Percentiles rank a stretch among this genome's conserved stretches.
These are phyloP conservation scores for Lampropteryx suffumata DNA, from an alignment of 2,888 invertebrate genomes.

Conservation along the genomic window DNA sequence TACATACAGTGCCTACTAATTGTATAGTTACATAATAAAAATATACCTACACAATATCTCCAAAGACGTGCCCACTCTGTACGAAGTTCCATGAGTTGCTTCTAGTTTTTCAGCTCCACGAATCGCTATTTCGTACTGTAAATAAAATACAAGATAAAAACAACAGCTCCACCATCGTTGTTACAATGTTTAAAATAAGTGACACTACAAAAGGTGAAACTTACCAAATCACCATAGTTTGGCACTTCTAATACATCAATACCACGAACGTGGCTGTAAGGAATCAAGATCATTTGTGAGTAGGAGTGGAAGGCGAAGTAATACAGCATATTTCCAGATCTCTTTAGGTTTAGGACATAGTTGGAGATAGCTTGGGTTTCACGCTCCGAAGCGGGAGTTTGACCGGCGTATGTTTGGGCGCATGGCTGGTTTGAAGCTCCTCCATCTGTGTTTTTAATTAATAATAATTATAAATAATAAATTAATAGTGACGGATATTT, in stretches of 20 bases:
- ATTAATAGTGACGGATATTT: no score
- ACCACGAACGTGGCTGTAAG: conserved; percentile 63
- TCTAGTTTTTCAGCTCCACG: conserved; percentile 57
- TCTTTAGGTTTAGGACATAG: conserved; percentile 52
- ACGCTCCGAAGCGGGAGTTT: conserved; percentile 73
- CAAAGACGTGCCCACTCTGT: conserved; percentile 60
- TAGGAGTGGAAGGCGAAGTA: conserved; percentile 83
- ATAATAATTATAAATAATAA: no score
- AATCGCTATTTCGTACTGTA: conserved; percentile 60
- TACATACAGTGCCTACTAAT: no score
- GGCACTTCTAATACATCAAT: conserved; percentile 46
- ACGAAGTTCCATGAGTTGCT: conserved; percentile 51
- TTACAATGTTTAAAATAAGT: no score
- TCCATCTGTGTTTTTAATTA: conserved; percentile 40
- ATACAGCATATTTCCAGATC: conserved; percentile 53
- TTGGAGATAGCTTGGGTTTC: conserved; percentile 67
- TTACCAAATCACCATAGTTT: conserved; percentile 65
- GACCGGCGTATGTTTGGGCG: conserved; percentile 75
- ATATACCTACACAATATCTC: conserved; percentile 69
- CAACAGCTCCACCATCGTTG: no score
- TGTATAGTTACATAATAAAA: no score
- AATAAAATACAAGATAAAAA: conserved; percentile 20
- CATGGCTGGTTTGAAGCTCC: conserved; percentile 70
- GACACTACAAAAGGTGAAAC: no score
- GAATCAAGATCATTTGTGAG: conserved; percentile 75